These are phyloP conservation scores for Cyphomyrus plagiostoma DNA, from an alignment of 2,113 vertebrate genomes.

Conservation along the genomic window DNA sequence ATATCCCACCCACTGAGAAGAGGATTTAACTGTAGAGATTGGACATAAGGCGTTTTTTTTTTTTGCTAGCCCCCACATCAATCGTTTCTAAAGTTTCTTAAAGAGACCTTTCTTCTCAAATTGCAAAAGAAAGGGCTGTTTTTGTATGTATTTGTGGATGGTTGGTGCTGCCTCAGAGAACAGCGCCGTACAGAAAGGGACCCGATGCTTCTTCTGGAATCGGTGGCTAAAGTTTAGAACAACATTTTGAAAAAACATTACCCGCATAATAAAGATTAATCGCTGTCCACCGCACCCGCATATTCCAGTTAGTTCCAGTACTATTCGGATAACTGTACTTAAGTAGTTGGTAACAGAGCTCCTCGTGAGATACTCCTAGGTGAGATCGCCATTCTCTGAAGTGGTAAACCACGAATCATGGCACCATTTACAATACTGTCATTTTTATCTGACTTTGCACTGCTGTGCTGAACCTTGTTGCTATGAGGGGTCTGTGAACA, in stretches of 20 bases:
- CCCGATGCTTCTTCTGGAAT: not conserved
- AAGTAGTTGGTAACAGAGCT: not conserved
- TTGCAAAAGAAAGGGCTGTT: not conserved
- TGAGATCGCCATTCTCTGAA: not conserved
- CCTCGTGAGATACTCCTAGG: not conserved
- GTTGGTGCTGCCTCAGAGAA: not conserved
- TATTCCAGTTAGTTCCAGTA: not conserved
- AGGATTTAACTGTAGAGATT: not conserved
- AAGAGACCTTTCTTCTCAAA: not conserved
- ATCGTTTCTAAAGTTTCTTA: slow-evolving; percentile 13
- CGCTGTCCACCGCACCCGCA: not conserved
- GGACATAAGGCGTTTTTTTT: not conserved
- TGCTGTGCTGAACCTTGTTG: not conserved
- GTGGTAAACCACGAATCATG: not conserved
- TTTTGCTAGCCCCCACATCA: slow-evolving; percentile 5
- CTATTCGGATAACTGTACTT: not conserved
- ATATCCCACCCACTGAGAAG: slow-evolving; percentile 5
- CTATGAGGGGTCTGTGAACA: not conserved
- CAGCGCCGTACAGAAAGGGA: not conserved
- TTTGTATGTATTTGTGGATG: not conserved
- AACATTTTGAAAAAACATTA: not conserved
- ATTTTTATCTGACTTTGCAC: not conserved
- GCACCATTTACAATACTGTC: not conserved
- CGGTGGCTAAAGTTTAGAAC: not conserved
- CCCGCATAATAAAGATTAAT: not conserved